phyloP scores from a whole-genome alignment of 2,797 vertebrate species.

The Chelonia mydas region DNA sequence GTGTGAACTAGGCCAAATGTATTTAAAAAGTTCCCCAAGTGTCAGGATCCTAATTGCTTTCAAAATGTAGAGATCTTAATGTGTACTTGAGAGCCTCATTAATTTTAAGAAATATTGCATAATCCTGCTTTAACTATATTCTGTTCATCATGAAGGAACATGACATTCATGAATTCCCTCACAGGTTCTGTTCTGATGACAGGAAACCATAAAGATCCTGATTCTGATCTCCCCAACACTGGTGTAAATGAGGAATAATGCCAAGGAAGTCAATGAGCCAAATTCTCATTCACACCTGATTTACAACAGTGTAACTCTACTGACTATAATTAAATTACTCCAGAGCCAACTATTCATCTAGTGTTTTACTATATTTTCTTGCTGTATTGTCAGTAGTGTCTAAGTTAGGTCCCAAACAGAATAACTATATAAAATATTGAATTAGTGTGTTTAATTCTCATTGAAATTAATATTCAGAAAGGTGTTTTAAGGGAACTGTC shows the following conservation, averaged over 20 bases:
- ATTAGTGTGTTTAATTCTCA: background rate
- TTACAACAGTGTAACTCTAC: background rate
- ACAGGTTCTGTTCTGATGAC: background rate
- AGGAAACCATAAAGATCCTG: background rate
- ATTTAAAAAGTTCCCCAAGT: background rate
- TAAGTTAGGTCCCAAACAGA: background rate
- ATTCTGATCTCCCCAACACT: background rate
- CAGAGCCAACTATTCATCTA: background rate
- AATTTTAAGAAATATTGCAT: background rate
- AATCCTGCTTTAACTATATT: background rate
- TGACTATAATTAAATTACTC: background rate
- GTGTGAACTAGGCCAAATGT: background rate
- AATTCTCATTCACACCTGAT: background rate
- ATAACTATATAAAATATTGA: background rate
- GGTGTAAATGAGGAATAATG: background rate
- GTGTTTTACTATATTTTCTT: background rate
- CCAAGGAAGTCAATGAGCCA: background rate
- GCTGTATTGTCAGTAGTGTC: background rate
- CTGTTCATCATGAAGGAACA: rapidly evolving
- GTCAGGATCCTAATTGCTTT: background rate
- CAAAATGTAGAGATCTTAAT: background rate
- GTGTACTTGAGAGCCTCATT: background rate
- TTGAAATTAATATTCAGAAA: background rate
- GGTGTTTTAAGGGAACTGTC: background rate
- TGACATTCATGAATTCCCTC: background rate